Percentiles rank a stretch among this genome's conserved stretches.
Evolutionary conservation across 2,797 vertebrate genomes (phyloP).

Genomic region (Adrianichthys oophorus): DNA sequence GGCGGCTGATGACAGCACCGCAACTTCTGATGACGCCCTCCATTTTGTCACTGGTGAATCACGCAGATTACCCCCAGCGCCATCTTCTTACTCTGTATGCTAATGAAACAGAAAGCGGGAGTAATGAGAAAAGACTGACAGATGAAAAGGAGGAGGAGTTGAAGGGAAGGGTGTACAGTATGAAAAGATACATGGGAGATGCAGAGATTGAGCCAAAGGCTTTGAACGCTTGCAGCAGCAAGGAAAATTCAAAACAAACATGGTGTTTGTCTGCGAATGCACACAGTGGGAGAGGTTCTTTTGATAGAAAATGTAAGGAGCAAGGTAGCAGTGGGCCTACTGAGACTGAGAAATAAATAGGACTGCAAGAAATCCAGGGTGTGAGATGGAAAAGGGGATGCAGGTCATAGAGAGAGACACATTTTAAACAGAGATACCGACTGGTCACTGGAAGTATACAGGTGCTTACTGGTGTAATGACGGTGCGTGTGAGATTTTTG

Average conservation of each 20-base stretch:
- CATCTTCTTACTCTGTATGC: conserved; percentile 82
- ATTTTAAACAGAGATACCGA: conserved; percentile 65
- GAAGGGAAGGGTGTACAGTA: conserved; percentile 20
- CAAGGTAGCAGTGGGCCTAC: conserved; percentile 41
- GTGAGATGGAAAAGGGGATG: conserved; percentile 57
- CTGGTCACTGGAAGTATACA: conserved; percentile 29
- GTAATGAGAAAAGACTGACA: conserved; percentile 69
- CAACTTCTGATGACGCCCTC: conserved; percentile 78
- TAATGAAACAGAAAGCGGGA: conserved; percentile 69
- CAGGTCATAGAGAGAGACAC: conserved; percentile 52
- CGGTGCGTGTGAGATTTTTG: conserved; percentile 30
- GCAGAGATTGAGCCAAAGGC: conserved; percentile 35
- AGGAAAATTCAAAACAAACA: conserved; percentile 23
- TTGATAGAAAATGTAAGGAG: conserved; percentile 58
- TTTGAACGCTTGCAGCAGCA: conserved; percentile 21
- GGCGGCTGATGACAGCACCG: conserved; percentile 60
- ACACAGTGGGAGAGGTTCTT: conserved; percentile 40
- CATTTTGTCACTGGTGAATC: conserved; percentile 75
- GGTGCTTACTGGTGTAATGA: conserved; percentile 25
- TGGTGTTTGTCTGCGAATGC: conserved; percentile 21
- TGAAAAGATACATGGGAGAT: conserved; percentile 17
- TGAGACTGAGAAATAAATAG: conserved; percentile 67
- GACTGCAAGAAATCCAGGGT: conserved; percentile 66
- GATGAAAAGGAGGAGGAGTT: conserved; percentile 33
- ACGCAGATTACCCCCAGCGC: conserved; percentile 70